phyloP scores from a whole-genome alignment of 2,888 invertebrate species.

The Drymonia ruficornis region DNA sequence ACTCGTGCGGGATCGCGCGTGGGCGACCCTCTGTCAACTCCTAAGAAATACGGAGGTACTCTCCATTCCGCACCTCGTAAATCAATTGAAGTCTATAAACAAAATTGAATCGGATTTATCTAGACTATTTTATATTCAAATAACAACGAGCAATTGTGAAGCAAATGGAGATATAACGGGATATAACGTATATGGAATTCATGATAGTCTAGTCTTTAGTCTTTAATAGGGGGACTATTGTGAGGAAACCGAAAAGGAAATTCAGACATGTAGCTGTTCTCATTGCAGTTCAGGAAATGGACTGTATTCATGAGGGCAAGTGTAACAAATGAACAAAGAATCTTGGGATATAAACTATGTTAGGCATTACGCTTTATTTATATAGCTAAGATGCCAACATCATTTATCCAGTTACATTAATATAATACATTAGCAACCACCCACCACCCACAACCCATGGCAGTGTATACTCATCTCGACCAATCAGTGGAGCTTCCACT shows the following conservation, averaged over 20 bases:
- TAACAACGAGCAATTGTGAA: constrained; percentile 5
- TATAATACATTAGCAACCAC: constrained; percentile 25
- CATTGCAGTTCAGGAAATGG: not conserved
- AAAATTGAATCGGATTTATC: constrained; percentile 26
- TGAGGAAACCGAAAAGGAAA: constrained; percentile 1
- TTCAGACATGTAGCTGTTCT: not conserved
- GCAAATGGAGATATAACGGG: constrained; percentile 4
- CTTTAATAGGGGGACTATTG: constrained; percentile 1
- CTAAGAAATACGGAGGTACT: constrained; percentile 57
- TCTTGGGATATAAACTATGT: too few relatives aligned
- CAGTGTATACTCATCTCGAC: constrained; percentile 32
- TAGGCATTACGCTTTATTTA: too few relatives aligned
- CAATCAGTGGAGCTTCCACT: constrained; percentile 50
- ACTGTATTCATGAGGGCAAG: not conserved
- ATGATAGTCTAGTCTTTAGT: constrained; percentile 5
- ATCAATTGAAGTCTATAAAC: constrained; percentile 39
- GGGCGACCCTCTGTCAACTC: constrained; percentile 75
- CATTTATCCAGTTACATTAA: too few relatives aligned
- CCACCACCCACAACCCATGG: not conserved
- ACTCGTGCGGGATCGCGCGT: constrained; percentile 73
- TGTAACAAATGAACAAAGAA: too few relatives aligned
- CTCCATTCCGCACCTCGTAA: constrained; percentile 54
- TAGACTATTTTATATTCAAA: constrained; percentile 20
- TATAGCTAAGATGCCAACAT: too few relatives aligned
- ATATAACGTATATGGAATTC: constrained; percentile 5